Evolutionary conservation across 2,797 vertebrate genomes (phyloP), one percentile per base, ranked within the genome.

Genomic region (Thamnophis elegans): DNA sequence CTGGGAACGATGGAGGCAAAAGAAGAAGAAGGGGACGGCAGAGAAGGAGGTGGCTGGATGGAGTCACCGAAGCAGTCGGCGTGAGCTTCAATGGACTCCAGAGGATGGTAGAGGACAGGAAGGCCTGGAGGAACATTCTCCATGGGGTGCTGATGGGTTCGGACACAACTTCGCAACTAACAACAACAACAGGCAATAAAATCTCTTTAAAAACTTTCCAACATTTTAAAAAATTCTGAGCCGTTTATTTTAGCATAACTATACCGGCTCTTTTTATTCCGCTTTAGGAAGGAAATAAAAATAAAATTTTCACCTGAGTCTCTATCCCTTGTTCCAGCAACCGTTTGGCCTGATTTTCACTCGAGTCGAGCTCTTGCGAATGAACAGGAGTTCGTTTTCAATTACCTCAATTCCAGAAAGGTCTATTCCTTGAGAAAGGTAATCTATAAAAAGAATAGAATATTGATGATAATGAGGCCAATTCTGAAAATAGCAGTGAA

Each of bases 371-470:
- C 99, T 98, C 99, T 98, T 97, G 98, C 98, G 97, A 99, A 99
- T 99, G 95, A 99, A 98, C 96, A 99, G 98, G 94, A 99, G 96
- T 91, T 99, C 99, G 26, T 98, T 99, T 97, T 99, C 99, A 92
- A 99, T 99, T 95, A 99, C 99, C 94, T 99, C 98, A 91, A 99
- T 99, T 96, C 99, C 99, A 92, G 99, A 99, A 88, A 99, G 98
- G 96, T 99, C 99, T 95, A 98, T 98, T 53, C 99, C 99, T 96
- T 99, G 99, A 14, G 99, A 99, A 96, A 99, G 98, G 93, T 99
- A 99, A 98, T 99, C 99, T 99, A 93, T 89, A 97, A 97, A 96
- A 94, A 47, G 95, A 96, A 95, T 26, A 95, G 85, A 94, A 95
- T 56, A 92, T 25, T 90, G 58, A 90, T 94, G 55, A 90, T 95